Evolutionary conservation across 2,797 vertebrate species (phyloP).

Genomic region (Sphenopsis melanotis): DNA sequence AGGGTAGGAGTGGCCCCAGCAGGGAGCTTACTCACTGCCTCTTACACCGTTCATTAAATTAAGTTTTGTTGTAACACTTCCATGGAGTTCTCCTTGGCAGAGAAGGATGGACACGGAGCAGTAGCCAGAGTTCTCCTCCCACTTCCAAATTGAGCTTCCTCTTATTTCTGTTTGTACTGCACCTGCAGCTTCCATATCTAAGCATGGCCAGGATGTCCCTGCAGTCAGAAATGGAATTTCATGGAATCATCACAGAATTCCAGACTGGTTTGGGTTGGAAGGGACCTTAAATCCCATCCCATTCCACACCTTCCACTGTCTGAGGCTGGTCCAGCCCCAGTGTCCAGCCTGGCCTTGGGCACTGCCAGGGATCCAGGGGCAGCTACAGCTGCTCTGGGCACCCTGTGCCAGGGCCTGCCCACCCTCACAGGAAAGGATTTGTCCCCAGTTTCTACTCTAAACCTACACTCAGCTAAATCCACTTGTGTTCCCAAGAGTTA

Average conservation of each 20-base stretch:
- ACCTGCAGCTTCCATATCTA: not conserved
- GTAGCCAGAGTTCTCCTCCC: not conserved
- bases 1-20: not conserved
- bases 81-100: not conserved
- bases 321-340: not conserved
- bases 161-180: not conserved
- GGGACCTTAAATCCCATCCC: not conserved
- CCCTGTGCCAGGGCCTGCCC: not conserved
- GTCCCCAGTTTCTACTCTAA: not conserved
- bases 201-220: not conserved
- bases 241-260: not conserved
- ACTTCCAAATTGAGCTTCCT: not conserved
- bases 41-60: not conserved
- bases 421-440: not conserved
- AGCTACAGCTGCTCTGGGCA: not conserved
- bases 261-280: too few relatives aligned
- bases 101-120: not conserved
- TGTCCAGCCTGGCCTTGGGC: accelerated
- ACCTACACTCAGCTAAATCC: not conserved
- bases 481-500: not conserved
- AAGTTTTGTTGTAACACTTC: too few relatives aligned
- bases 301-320: not conserved
- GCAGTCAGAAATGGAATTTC: not conserved
- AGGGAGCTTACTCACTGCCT: not conserved
- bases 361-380: not conserved